Evolutionary conservation across 1,140 invertebrate genomes (phyloP), one percentile per base, ranked within the genome.

Genomic region (Neelides sp.): DNA sequence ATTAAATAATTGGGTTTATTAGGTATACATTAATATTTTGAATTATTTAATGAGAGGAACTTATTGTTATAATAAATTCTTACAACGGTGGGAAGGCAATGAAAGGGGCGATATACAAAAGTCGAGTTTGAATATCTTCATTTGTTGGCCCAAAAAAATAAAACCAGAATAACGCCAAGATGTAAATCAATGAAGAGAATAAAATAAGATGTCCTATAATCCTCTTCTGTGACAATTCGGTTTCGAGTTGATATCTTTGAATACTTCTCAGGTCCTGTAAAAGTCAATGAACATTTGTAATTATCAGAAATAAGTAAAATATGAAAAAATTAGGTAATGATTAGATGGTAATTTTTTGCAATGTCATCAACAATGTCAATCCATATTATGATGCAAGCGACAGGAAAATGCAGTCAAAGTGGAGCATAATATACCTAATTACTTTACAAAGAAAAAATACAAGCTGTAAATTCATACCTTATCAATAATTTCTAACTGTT

Each of bases 151-250:
- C 80, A 55, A 81, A 79, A 60, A 86, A 83, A 64, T 85, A 91
- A 64, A 84, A 82, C 48, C 83, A 56, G 5, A 82, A 63, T 26
- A 79, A 79, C 54, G 77, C 75, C 36, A 86, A 65, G 13, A 88
- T 72, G 66, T 89, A 93, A 4, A 85, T 59, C n/a, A 80, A 71
- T 24, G 87, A 77, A 22, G 84, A 87, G 61, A 82, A 79, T 44
- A 88, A 72, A 55, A 91, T 73, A 34, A 93, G 74, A 59, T 78
- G 77, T 32, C 80, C 80, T 46, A 89, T 78, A 51, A 87, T 78
- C 48, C 78, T 77, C 63, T 83, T 83, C 65, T 88, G 83, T 34
- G 72, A 75, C 57, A 81, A 75, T 66, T 89, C 78, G 20, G 85
- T 90, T 62, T 75, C 77, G 51, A 76, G 73, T 37, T 82, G 76